Evolutionary conservation across 2,888 invertebrate genomes (phyloP), one percentile per base, ranked within the genome.

Genomic region (Drosophila neotestacea): DNA sequence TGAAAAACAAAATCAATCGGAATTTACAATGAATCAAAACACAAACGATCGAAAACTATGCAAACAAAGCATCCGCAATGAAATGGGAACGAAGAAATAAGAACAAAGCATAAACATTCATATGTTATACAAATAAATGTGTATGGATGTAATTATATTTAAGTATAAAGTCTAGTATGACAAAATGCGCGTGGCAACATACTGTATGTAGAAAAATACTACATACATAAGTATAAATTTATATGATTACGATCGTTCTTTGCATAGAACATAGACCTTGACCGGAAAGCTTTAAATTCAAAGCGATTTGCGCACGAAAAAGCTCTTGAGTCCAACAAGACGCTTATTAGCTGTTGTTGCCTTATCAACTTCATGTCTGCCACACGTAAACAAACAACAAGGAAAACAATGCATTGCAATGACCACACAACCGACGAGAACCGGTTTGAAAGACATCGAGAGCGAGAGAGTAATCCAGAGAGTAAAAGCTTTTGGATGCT

Each of bases 401-500:
- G 86, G 79, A 85, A 87, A 76, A 78, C 82, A 58, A n/a, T n/a
- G n/a, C n/a, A n/a, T n/a, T n/a, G n/a, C n/a, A n/a, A 73, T 58
- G 51, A 59, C 30, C 58, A 55, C 38, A 54, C 69, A 80, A 80
- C 82, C 72, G 73, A 65, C 66, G 22, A 13, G 41, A 85, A 87
- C 85, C 79, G 73, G 82, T 78, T 82, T 44, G 22, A 0, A 16
- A 68, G 47, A n/a, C n/a, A n/a, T n/a, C n/a, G n/a, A 22, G n/a
- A 30, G 13, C 4, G 13, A 34, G 34, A 13, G 30, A 30, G 41
- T 11, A 13, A 16, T 11, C 6, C 27, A 22, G 28, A 50, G 39
- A 52, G 70, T 54, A 27, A 56, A 63, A 86, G 86, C 77, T 77
- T 64, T 39, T 36, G 16, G 34, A 38, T 50, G 46, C 55, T 22